Evolutionary conservation across 2,113 vertebrate species (phyloP).

Genomic region (Corythoichthys haematopterus): DNA sequence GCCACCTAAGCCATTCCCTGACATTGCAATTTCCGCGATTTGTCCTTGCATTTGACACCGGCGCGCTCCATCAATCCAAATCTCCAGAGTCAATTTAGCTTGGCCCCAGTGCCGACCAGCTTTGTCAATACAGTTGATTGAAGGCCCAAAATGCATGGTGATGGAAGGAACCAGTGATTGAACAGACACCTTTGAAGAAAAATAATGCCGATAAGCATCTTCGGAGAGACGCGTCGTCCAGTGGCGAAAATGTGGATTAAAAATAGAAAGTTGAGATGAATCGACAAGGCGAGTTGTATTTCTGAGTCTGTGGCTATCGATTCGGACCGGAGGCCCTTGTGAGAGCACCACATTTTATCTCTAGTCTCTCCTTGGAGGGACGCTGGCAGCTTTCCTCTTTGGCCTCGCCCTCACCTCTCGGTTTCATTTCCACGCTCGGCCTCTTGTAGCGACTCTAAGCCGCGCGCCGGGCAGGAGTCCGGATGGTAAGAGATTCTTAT

Average conservation of each 20-base stretch:
- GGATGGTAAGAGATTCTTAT: conserved; percentile 65
- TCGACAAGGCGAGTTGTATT: conserved; percentile 27
- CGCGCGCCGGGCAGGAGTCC: conserved; percentile 48
- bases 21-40: conserved; percentile 16
- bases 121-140: conserved; percentile 56
- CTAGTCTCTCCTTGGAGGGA: conserved; percentile 35
- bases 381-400: conserved; percentile 20
- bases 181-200: conserved; percentile 22
- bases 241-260: conserved; percentile 1
- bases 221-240: conserved; percentile 12
- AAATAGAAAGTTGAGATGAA: conserved; percentile 29
- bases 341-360: conserved; percentile 46
- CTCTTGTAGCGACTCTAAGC: conserved; percentile 35
- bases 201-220: conserved; percentile 1
- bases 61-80: conserved; percentile 33
- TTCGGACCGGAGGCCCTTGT: conserved; percentile 35
- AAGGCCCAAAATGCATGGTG: conserved; percentile 13
- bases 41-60: conserved; percentile 14
- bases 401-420: conserved; percentile 39
- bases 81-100: conserved; percentile 28
- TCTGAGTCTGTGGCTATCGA: conserved; percentile 48
- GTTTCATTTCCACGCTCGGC: conserved; percentile 36
- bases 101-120: conserved; percentile 19
- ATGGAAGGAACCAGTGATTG: conserved; percentile 17
- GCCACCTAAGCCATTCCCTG: conserved; percentile 4